Base-by-base conservation (phyloP, 2,888 invertebrate species). In the Nymphalis polychloros region DNA sequence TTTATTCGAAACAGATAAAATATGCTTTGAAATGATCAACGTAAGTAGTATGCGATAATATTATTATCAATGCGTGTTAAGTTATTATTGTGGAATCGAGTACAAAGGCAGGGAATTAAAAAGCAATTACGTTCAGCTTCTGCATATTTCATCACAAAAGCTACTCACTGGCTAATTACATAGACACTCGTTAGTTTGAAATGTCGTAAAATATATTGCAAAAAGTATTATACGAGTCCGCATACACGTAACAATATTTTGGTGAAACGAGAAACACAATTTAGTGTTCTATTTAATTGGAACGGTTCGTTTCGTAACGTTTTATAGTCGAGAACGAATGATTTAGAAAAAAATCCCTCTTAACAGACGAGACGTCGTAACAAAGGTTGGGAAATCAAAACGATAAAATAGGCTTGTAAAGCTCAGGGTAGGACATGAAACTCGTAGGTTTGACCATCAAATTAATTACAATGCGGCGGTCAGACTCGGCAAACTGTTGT, bases 381-480 rank as follows among this genome's bases (percentile, higher is more conserved):
- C 64, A 59, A 47, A 70, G 53, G 48, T 59, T 60, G 17, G 59
- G 55, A 67, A 64, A 64, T 69, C 52, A 59, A 49, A 66, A 41
- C 64, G 57, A 64, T 72, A 68, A 72, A 72, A 69, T 69, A 68
- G 72, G 71, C 64, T 67, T 71, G 68, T 72, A 69, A 69, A 72
- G 68, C 67, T 72, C 69, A 64, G 64, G 27, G 57, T 62, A 68
- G 71, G 66, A 69, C 73, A 75, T 68, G 72, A 72, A 70, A 70
- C 68, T 63, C 67, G 59, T 59, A 66, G 73, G 72, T 68, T 77
- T 76, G 77, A 77, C 84, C 82, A 84, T 87, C 84, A 87, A 86
- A 86, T 86, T 87, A 86, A 87, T 86, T 88, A 84, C 86, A 86
- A 86, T 84, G 83, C 80, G 82, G 84, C 83, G 83, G 79, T 76